Base-by-base conservation (phyloP, 2,888 invertebrate species). In the Meiosimyza decipiens region DNA sequence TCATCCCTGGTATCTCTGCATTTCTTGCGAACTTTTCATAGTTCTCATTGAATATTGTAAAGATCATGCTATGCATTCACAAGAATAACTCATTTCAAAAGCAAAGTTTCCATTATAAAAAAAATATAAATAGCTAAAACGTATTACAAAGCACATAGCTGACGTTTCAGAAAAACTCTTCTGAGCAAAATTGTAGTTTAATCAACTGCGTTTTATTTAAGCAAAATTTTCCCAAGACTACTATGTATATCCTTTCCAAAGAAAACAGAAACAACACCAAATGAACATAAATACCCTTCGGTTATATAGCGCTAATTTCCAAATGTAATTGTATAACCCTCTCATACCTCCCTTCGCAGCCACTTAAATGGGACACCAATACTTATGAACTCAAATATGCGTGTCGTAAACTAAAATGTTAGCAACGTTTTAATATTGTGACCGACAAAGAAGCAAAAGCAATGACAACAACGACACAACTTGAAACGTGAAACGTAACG, bases 401-500 rank as follows among this genome's bases (percentile, higher is more conserved):
- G 67, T 67, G 55, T 18, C 57, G 68, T 49, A 40, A 18, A 59
- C 18, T 68, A 50, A 68, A 49, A 57, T 22, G 57, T 9, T 13
- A 33, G 68, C n/a, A 6, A 57, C 40, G 6, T 13, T 49, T 66
- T 50, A n/a, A 57, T 40, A 40, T 40, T 40, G 40, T 40, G 28
- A 4, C 28, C 40, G 40, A 40, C 40, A 40, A 40, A 40, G 40
- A 7, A 9, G 22, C 22, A 22, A 22, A 4, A 40, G 40, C 40
- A 59, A 50, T 59, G 57, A 59, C 68, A 68, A n/a, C 68, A 68
- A 59, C 49, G 22, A 15, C 40, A 40, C 57, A 49, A 49, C 22
- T 12, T 15, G 15, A 60, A 60, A 33, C 33, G 40, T 28, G 22
- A 11, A 60, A 60, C 22, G 59, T 28, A 60, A 60, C 59, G 59